Base-by-base conservation (phyloP, 2,888 invertebrate genomes). In the Fragum fragum region DNA sequence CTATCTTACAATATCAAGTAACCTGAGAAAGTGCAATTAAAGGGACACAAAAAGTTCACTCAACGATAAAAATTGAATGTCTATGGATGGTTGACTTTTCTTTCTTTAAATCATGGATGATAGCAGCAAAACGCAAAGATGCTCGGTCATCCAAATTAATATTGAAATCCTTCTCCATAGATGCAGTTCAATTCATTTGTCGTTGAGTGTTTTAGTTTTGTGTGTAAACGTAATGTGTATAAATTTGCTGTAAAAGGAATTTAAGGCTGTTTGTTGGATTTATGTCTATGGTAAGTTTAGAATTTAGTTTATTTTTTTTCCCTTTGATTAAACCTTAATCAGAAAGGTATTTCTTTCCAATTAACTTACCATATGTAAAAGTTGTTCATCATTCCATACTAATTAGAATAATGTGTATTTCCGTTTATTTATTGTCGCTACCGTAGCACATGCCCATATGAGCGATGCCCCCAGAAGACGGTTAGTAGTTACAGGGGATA, bases 71-170 rank as follows among this genome's bases (percentile, higher is more conserved):
- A 42, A 66, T 66, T 66, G 66, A 66, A 66, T 66, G 66, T 42
- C 42, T 21, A 42, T 23, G 66, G 42, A 36, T 26, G 11, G 42
- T 21, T 66, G 66, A 39, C 32, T 42, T 66, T 66, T 42, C 42
- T 39, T 66, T 42, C 66, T 66, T 66, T 66, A 66, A 66, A 61
- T 61, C 32, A 29, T 32, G 32, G 14, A 9, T 21, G 66, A 66
- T 66, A 42, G 42, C 32, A 21, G 66, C 61, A 61, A 66, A 61
- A 66, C 26, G 47, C 21, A 14, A 42, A 18, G 66, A 66, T 39
- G 66, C 26, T 66, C 66, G 66, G 66, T 66, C 66, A 66, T 66
- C 66, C 66, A 66, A 66, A 36, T 66, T 66, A 66, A 66, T 66
- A 66, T 66, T 23, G 66, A 66, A 66, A 66, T 66, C 66, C 42